Percentiles rank a stretch among this genome's conserved stretches.
Evolutionary conservation across 1,140 invertebrate genomes (phyloP).

Genomic region (Cherax quadricarinatus): DNA sequence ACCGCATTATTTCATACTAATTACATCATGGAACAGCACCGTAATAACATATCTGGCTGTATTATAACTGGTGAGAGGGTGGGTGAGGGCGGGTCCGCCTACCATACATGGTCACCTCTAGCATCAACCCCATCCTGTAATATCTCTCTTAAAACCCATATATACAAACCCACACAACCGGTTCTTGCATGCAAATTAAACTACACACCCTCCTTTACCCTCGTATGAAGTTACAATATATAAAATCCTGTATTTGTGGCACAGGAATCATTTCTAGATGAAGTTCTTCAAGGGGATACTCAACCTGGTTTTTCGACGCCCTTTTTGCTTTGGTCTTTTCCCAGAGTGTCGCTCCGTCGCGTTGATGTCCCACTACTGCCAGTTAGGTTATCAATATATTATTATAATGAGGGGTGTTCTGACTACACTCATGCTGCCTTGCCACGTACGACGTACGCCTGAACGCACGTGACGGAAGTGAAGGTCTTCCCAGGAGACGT

Average conservation of each 20-base stretch:
- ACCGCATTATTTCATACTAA: slow-evolving; percentile 11
- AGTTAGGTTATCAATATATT: not conserved
- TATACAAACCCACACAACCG: not conserved
- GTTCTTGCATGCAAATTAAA: not conserved
- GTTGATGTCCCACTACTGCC: not conserved
- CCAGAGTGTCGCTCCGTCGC: not conserved
- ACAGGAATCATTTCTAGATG: not conserved
- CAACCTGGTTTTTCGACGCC: not conserved
- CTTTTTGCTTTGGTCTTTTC: not conserved
- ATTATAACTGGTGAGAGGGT: not conserved
- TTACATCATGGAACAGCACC: not conserved
- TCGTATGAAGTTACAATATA: not conserved
- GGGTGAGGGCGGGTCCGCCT: not conserved
- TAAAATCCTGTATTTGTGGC: not conserved
- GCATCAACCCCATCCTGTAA: not conserved
- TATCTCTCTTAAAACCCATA: not conserved
- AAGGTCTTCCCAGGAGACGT: not conserved
- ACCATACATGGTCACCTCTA: not conserved
- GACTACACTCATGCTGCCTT: not conserved
- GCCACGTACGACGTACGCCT: not conserved
- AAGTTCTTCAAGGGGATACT: not conserved
- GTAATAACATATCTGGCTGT: not conserved
- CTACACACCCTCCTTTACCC: not conserved
- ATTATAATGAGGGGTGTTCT: not conserved
- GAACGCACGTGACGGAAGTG: not conserved